phyloP scores from a whole-genome alignment of 2,888 invertebrate genomes.

The Diachrysia chrysitis region DNA sequence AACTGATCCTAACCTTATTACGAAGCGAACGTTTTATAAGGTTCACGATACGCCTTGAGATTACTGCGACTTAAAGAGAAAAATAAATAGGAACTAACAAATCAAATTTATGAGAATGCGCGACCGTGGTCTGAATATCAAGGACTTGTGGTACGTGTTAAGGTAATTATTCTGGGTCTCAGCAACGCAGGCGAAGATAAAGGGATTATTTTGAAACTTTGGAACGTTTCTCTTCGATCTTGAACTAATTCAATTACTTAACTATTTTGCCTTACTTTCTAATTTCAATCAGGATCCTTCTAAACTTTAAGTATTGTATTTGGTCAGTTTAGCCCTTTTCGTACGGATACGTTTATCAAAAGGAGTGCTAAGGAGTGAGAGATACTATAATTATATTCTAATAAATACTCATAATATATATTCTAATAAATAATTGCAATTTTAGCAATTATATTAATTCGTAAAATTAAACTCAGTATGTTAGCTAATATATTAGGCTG shows the following conservation, averaged over 20 bases:
- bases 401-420: no score
- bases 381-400: no score
- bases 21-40: constrained; percentile 55
- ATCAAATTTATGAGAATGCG: constrained; percentile 67
- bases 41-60: constrained; percentile 51
- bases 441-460: no score
- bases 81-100: constrained; percentile 65
- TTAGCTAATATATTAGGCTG: no score
- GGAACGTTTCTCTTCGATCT: constrained; percentile 41
- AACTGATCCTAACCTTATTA: constrained; percentile 68
- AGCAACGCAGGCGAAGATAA: constrained; percentile 27
- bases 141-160: constrained; percentile 38
- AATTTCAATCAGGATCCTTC: constrained; percentile 19
- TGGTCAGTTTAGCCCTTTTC: background rate
- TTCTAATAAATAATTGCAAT: no score
- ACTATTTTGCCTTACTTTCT: constrained; percentile 35
- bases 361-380: no score
- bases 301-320: background rate
- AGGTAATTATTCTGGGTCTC: constrained; percentile 34
- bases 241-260: constrained; percentile 52
- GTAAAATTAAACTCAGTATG: no score
- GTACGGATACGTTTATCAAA: background rate
- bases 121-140: constrained; percentile 64
- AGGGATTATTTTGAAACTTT: constrained; percentile 38
- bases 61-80: constrained; percentile 47